phyloP scores from a whole-genome alignment of 2,113 vertebrate genomes.

The Prionailurus viverrinus region DNA sequence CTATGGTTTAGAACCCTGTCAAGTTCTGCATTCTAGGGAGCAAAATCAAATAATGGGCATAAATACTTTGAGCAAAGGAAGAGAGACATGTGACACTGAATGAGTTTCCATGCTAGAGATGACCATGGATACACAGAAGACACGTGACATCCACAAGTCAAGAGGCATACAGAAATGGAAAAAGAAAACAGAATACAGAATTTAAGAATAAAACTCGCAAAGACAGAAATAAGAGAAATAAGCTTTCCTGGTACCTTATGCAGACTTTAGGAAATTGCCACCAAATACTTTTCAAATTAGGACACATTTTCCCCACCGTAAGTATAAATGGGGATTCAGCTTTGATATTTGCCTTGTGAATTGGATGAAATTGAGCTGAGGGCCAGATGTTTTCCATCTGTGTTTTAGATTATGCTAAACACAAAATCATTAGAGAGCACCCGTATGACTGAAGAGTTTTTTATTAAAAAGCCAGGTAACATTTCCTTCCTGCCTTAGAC shows the following conservation, averaged over 20 bases:
- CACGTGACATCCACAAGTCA: not conserved
- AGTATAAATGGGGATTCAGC: conserved; percentile 48
- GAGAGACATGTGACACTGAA: conserved; percentile 27
- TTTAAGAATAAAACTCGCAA: conserved; percentile 18
- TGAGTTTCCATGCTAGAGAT: not conserved
- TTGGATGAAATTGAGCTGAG: conserved; percentile 60
- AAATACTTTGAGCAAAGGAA: conserved; percentile 15
- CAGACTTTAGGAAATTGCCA: conserved; percentile 38
- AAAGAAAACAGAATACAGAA: not conserved
- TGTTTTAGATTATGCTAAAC: conserved; percentile 40
- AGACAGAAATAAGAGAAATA: conserved; percentile 32
- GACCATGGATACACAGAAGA: not conserved
- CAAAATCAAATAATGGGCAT: conserved; percentile 15
- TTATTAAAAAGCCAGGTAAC: conserved; percentile 25
- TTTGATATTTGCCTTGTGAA: conserved; percentile 49
- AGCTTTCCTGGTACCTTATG: not conserved
- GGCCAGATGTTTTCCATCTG: conserved; percentile 20
- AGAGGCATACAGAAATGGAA: not conserved
- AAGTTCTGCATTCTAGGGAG: not conserved
- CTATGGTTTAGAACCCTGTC: not conserved
- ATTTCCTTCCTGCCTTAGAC: not conserved
- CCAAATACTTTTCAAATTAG: conserved; percentile 69
- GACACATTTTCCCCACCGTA: conserved; percentile 48
- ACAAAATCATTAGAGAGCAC: conserved; percentile 32
- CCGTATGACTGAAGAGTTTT: not conserved